Evolutionary conservation across 2,113 vertebrate species (phyloP).

Genomic region (Melanostigma gelatinosum): DNA sequence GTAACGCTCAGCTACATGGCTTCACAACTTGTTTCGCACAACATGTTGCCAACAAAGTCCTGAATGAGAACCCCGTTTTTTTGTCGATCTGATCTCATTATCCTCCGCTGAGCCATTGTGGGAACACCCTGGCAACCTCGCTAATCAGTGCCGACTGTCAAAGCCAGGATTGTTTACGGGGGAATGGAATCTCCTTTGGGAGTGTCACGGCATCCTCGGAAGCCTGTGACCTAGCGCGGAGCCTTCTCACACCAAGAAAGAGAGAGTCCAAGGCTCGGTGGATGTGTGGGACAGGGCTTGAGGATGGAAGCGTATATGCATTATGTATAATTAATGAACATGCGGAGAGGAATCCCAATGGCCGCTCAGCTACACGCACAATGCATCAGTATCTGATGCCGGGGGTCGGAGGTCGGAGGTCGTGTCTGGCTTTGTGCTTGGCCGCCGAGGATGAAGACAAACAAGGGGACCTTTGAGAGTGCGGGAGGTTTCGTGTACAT

Average conservation of each 20-base stretch:
- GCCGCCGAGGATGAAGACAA: slow-evolving; percentile 45
- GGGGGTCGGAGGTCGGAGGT: slow-evolving; percentile 64
- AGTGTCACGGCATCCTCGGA: slow-evolving; percentile 67
- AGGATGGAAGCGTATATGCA: slow-evolving; percentile 41
- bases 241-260: slow-evolving; percentile 49
- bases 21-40: slow-evolving; percentile 42
- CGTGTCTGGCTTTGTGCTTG: slow-evolving; percentile 66
- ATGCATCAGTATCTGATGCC: slow-evolving; percentile 59
- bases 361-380: slow-evolving; percentile 46
- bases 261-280: slow-evolving; percentile 23
- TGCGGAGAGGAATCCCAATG: slow-evolving; percentile 49
- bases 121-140: slow-evolving; percentile 64
- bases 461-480: slow-evolving; percentile 71
- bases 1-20: slow-evolving; percentile 18
- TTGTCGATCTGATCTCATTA: slow-evolving; percentile 59
- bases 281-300: slow-evolving; percentile 23
- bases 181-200: slow-evolving; percentile 73
- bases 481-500: slow-evolving; percentile 43
- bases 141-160: slow-evolving; percentile 66
- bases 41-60: slow-evolving; percentile 45
- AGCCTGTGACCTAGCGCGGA: slow-evolving; percentile 23
- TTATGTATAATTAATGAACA: slow-evolving; percentile 63
- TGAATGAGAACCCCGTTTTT: slow-evolving; percentile 64
- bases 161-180: slow-evolving; percentile 73
- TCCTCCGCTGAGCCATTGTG: slow-evolving; percentile 53